Conservation (phyloP, 2,113 vertebrate species). For the Gyps fulvus region DNA sequence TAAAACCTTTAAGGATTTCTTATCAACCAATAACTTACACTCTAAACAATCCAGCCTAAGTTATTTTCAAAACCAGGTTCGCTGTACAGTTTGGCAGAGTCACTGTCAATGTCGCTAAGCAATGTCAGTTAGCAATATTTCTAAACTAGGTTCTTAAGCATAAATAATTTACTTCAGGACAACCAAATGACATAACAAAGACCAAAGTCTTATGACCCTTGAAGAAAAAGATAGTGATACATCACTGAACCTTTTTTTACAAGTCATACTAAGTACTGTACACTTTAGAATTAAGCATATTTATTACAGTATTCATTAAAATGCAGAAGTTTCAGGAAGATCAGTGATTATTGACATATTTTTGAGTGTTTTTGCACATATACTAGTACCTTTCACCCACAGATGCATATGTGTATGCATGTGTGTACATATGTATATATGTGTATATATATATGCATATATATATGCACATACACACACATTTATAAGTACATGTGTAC, state of each 20-base stretch:
- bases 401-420: rapidly evolving
- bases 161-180: background rate
- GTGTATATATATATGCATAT: background rate
- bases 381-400: background rate
- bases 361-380: background rate
- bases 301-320: background rate
- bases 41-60: background rate
- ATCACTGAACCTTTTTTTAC: background rate
- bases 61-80: background rate
- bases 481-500: background rate
- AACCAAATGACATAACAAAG: background rate
- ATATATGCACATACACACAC: background rate
- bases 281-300: background rate
- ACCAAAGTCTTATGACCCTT: background rate
- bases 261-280: background rate
- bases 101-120: background rate
- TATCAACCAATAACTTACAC: background rate
- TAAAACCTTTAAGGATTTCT: background rate
- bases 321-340: background rate
- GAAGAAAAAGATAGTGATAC: background rate
- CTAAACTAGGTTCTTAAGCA: background rate
- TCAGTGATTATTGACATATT: background rate
- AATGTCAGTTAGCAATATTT: background rate
- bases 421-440: background rate
- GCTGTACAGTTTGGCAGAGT: background rate